phyloP scores from a whole-genome alignment of 2,888 invertebrate species.

The Chironomus tentans region DNA sequence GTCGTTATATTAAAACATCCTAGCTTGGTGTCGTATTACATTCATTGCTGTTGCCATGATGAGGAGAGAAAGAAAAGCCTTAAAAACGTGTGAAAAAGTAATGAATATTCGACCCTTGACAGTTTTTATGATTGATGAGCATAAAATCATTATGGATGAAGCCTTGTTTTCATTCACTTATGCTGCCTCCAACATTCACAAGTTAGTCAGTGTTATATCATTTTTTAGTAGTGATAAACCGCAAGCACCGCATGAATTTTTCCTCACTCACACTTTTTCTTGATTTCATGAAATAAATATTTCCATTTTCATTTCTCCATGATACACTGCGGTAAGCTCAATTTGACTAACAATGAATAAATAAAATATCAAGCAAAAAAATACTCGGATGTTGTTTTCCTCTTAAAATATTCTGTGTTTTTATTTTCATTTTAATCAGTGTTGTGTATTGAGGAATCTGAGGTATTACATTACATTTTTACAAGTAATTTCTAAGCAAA shows the following conservation, averaged over 20 bases:
- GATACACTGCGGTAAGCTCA: not conserved
- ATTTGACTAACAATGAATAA: not conserved
- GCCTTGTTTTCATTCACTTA: too few species aligned
- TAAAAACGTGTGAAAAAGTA: not conserved
- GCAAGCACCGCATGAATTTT: not conserved
- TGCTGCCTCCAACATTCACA: not conserved
- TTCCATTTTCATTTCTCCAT: not conserved
- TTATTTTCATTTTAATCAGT: too few species aligned
- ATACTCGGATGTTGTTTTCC: not conserved
- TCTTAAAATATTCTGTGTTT: too few species aligned
- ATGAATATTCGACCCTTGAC: not conserved
- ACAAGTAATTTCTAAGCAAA: too few species aligned
- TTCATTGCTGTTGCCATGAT: too few species aligned
- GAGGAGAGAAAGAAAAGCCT: too few species aligned
- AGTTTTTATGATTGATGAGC: not conserved
- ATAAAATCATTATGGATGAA: not conserved
- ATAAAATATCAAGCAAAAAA: not conserved
- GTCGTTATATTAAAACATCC: too few species aligned
- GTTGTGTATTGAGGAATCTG: too few species aligned
- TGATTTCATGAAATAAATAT: not conserved
- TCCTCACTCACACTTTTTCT: too few species aligned
- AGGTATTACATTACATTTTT: too few species aligned
- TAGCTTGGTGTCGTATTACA: too few species aligned
- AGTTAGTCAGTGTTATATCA: not conserved
- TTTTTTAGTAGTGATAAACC: not conserved